Evolutionary conservation across 2,797 vertebrate species (phyloP).

Genomic region (Pipistrellus kuhlii): DNA sequence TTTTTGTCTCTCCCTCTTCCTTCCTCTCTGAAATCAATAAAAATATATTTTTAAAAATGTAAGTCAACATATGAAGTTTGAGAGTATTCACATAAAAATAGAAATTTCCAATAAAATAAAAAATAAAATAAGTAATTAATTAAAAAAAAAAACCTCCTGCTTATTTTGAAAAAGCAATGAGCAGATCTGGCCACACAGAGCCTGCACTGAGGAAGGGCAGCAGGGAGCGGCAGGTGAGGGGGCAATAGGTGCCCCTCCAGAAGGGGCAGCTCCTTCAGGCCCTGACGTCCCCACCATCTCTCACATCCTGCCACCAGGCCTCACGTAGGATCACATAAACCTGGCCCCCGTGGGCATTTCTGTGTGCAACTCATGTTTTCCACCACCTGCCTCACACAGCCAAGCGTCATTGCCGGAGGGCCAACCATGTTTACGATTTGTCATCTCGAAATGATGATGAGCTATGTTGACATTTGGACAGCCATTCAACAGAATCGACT

Average conservation of each 20-base stretch:
- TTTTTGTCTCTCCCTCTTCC: too few relatives aligned
- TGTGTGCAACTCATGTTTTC: background rate
- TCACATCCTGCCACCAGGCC: background rate
- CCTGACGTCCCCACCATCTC: background rate
- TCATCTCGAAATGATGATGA: slow-evolving; percentile 17
- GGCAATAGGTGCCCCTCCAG: background rate
- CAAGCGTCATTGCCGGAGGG: background rate
- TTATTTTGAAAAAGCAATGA: background rate
- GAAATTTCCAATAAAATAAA: background rate
- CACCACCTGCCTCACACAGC: background rate
- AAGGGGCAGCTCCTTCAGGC: background rate
- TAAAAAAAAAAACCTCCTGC: background rate
- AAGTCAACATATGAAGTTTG: slow-evolving; percentile 6
- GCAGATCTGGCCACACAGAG: background rate
- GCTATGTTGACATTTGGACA: background rate
- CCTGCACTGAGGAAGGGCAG: background rate
- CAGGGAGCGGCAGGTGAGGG: background rate
- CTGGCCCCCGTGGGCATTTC: background rate
- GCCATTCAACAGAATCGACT: background rate
- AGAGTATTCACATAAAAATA: slow-evolving; percentile 2
- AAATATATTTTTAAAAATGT: slow-evolving; percentile 28
- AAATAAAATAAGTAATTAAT: too few relatives aligned
- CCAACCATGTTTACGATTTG: background rate
- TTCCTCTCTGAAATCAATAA: too few relatives aligned
- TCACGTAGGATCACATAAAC: background rate